These are phyloP conservation scores for Cactoblastis cactorum DNA, from an alignment of 2,888 invertebrate genomes.

Conservation along the genomic window DNA sequence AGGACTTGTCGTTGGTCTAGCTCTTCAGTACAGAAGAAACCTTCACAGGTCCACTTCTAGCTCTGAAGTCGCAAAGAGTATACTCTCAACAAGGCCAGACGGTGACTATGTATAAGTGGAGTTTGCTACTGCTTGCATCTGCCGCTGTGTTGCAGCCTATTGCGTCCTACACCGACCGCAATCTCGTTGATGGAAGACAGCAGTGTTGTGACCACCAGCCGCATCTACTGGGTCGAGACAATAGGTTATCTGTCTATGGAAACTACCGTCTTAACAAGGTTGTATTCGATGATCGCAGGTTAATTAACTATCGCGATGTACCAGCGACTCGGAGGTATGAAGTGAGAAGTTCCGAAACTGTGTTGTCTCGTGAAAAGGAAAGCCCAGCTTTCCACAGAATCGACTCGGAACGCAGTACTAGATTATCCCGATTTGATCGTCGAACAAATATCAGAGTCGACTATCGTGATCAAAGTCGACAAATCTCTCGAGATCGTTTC, in stretches of 20 bases:
- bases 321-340: conserved; percentile 34
- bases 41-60: conserved; percentile 49
- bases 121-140: conserved; percentile 66
- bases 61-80: conserved; percentile 37
- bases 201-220: conserved; percentile 47
- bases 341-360: conserved; percentile 4
- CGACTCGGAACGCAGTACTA: background rate
- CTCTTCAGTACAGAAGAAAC: conserved; percentile 58
- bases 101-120: conserved; percentile 75
- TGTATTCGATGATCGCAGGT: conserved; percentile 21
- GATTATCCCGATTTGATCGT: background rate
- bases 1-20: conserved; percentile 29
- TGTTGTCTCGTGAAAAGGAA: background rate
- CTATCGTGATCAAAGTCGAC: background rate
- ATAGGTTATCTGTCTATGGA: conserved; percentile 35
- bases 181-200: conserved; percentile 63
- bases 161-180: conserved; percentile 50
- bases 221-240: conserved; percentile 32
- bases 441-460: background rate
- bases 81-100: conserved; percentile 37
- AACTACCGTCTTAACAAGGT: conserved; percentile 25
- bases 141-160: conserved; percentile 60
- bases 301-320: conserved; percentile 25
- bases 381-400: background rate
- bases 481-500: background rate